These are phyloP conservation scores for Calonectris borealis DNA, from an alignment of 2,113 vertebrate genomes.

Conservation along the genomic window DNA sequence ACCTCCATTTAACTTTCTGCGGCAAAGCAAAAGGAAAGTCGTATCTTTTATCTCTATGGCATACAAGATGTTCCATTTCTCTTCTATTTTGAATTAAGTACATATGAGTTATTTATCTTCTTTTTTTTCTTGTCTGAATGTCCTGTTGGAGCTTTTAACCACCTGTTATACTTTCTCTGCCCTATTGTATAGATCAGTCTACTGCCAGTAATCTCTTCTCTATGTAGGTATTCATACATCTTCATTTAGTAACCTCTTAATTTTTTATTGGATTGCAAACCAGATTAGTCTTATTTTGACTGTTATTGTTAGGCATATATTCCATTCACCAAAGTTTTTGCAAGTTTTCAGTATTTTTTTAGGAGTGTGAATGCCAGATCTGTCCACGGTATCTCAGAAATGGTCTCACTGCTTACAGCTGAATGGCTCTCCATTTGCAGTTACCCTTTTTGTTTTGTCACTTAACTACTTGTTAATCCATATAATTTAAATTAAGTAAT, in stretches of 20 bases:
- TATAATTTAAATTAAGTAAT: not conserved
- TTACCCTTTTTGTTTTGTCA: not conserved
- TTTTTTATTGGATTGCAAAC: not conserved
- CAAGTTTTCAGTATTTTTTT: not conserved
- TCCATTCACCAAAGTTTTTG: not conserved
- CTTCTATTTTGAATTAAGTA: not conserved
- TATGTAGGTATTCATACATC: not conserved
- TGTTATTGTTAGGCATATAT: not conserved
- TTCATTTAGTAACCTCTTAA: not conserved
- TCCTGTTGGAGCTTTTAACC: not conserved
- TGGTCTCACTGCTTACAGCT: not conserved
- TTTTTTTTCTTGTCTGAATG: not conserved
- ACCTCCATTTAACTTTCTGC: not conserved
- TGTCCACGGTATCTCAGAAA: not conserved
- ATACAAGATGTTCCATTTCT: not conserved
- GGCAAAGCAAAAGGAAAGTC: not conserved
- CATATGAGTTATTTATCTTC: not conserved
- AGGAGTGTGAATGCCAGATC: not conserved
- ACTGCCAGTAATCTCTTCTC: not conserved
- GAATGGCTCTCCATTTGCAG: not conserved
- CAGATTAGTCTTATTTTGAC: not conserved
- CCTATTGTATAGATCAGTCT: not conserved
- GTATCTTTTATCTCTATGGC: not conserved
- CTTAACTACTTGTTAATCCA: not conserved
- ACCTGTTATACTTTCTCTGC: not conserved